A percentile compares a stretch with the other conserved stretches of the same genome.
Evolutionary conservation across 2,113 vertebrate species (phyloP).

Genomic region (Malurus cyaneus): DNA sequence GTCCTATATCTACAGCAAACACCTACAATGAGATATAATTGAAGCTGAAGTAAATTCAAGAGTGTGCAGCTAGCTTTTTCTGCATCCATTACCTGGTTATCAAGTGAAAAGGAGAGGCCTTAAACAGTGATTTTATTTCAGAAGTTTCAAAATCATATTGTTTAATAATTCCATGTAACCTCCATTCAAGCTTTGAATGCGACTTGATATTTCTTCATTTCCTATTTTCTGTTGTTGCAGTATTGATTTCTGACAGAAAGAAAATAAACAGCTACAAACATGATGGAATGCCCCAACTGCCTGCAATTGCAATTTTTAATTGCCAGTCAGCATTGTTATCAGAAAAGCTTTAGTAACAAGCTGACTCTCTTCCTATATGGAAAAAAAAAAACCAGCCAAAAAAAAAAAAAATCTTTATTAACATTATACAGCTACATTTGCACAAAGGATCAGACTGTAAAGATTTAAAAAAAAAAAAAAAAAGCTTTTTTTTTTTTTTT

Average conservation of each 20-base stretch:
- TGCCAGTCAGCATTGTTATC: background rate
- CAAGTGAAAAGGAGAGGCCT: background rate
- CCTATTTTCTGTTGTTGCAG: background rate
- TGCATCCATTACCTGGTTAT: background rate
- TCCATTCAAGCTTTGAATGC: background rate
- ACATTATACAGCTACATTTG: background rate
- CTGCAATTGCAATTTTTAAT: conserved; percentile 5
- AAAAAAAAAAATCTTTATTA: background rate
- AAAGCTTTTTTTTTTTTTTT: background rate
- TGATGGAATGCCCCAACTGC: background rate
- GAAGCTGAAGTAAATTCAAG: background rate
- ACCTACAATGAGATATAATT: background rate
- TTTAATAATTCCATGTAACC: background rate
- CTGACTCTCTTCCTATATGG: background rate
- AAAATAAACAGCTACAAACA: conserved; percentile 1
- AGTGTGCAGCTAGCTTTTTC: background rate
- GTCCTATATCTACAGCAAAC: background rate
- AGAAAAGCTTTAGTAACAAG: background rate
- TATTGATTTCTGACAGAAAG: conserved; percentile 18
- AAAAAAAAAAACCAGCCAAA: background rate
- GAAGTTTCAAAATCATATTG: conserved; percentile 17
- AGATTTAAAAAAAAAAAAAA: background rate
- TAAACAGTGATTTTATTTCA: background rate
- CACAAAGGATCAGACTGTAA: background rate
- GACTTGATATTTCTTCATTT: conserved; percentile 15